Percentiles rank a stretch among this genome's conserved stretches.
phyloP scores from a whole-genome alignment of 2,113 vertebrate species.

The Donacobius atricapilla region DNA sequence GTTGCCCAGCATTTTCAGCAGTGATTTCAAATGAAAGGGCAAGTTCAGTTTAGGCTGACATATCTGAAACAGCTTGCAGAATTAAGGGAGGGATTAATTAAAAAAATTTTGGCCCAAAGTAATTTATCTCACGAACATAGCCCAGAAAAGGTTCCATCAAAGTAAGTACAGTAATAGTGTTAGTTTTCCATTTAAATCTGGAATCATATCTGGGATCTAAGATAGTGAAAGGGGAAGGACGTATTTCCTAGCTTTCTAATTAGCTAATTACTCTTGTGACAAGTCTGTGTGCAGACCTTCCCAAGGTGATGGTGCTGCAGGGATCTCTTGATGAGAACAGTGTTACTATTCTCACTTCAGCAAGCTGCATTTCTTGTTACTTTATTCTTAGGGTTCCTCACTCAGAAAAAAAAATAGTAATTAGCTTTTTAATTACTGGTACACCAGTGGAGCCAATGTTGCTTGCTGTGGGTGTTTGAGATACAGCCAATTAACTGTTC shows the following conservation, averaged over 20 bases:
- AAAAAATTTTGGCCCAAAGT: background rate
- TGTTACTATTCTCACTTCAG: background rate
- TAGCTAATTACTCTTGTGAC: background rate
- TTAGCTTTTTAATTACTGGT: background rate
- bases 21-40: background rate
- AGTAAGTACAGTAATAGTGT: background rate
- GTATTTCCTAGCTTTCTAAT: background rate
- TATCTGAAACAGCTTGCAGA: background rate
- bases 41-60: background rate
- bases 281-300: background rate
- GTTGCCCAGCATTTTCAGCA: background rate
- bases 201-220: background rate
- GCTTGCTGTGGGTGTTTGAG: background rate
- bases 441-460: background rate
- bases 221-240: background rate
- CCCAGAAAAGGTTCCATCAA: background rate
- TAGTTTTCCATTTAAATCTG: background rate
- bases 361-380: background rate
- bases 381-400: background rate
- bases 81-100: background rate
- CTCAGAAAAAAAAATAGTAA: background rate
- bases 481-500: background rate
- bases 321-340: background rate
- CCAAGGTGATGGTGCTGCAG: background rate
- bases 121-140: background rate